Evolutionary conservation across 1,140 invertebrate species (phyloP).

Genomic region (Zelostemma sp.): DNA sequence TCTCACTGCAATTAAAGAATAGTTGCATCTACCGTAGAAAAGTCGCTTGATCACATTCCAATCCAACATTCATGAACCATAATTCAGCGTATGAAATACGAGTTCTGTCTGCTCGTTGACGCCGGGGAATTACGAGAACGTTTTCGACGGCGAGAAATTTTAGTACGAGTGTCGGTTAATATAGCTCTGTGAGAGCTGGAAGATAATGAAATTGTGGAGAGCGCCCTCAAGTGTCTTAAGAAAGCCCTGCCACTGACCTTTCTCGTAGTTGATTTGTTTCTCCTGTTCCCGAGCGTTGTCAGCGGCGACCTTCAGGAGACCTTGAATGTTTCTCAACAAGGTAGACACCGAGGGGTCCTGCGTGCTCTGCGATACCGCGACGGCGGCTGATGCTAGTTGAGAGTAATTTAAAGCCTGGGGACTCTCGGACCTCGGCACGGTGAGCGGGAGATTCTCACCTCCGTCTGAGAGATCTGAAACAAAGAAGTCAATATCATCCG

Average conservation of each 20-base stretch:
- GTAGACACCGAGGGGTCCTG: conserved; percentile 79
- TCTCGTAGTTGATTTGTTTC: conserved; percentile 94
- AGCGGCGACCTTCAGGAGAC: conserved; percentile 92
- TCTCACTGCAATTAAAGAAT: neutral
- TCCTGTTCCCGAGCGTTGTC: conserved; percentile 96
- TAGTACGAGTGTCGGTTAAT: conserved; percentile 61
- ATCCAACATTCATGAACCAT: neutral
- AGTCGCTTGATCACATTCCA: neutral
- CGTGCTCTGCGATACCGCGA: conserved; percentile 62
- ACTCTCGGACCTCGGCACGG: conserved; percentile 73
- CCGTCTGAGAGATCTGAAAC: conserved; percentile 76
- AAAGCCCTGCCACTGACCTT: conserved; percentile 81
- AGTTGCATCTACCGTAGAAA: neutral
- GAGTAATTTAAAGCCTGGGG: conserved; percentile 81
- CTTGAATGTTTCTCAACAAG: conserved; percentile 93
- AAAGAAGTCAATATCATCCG: conserved; percentile 11
- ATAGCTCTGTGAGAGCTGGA: conserved; percentile 66
- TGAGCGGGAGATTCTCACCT: conserved; percentile 73
- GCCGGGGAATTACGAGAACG: too few species aligned
- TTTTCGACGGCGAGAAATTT: neutral
- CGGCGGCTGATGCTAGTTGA: conserved; percentile 72
- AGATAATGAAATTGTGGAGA: conserved; percentile 70
- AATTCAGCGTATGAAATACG: neutral
- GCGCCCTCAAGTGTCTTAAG: conserved; percentile 70
- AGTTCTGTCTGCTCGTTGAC: neutral